phyloP scores from a whole-genome alignment of 2,113 vertebrate genomes.

The Pelecanus crispus region DNA sequence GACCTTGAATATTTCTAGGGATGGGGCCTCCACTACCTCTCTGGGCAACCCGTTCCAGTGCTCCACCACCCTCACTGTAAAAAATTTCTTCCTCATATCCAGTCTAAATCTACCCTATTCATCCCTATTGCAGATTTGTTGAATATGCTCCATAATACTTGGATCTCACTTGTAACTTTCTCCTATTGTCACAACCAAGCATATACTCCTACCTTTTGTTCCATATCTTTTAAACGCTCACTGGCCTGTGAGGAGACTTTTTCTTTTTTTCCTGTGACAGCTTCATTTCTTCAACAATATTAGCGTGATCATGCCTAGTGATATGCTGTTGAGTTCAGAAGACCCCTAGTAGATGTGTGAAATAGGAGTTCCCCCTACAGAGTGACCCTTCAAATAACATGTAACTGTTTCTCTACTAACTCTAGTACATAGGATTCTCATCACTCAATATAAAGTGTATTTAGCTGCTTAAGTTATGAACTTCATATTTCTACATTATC shows the following conservation, averaged over 20 bases:
- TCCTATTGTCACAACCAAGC: neutral
- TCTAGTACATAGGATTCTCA: neutral
- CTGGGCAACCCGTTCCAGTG: too few species aligned
- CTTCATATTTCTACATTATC: neutral
- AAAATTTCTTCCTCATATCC: too few species aligned
- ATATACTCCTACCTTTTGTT: neutral
- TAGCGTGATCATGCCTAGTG: neutral
- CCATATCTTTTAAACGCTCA: neutral
- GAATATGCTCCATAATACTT: neutral
- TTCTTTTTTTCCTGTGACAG: neutral
- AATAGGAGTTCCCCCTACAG: neutral
- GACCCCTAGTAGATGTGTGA: neutral
- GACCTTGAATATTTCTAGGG: too few species aligned
- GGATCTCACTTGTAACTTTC: neutral
- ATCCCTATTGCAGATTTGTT: neutral
- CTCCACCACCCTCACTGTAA: too few species aligned
- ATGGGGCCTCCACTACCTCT: too few species aligned
- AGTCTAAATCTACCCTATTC: too few species aligned
- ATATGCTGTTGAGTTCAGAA: neutral
- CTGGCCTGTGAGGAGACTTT: neutral
- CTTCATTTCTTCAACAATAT: neutral
- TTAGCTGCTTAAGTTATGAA: neutral
- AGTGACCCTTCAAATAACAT: neutral
- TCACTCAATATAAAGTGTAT: neutral
- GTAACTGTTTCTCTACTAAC: neutral